Evolutionary conservation across 2,113 vertebrate genomes (phyloP), one percentile per base, ranked within the genome.

Genomic region (Myodes glareolus): DNA sequence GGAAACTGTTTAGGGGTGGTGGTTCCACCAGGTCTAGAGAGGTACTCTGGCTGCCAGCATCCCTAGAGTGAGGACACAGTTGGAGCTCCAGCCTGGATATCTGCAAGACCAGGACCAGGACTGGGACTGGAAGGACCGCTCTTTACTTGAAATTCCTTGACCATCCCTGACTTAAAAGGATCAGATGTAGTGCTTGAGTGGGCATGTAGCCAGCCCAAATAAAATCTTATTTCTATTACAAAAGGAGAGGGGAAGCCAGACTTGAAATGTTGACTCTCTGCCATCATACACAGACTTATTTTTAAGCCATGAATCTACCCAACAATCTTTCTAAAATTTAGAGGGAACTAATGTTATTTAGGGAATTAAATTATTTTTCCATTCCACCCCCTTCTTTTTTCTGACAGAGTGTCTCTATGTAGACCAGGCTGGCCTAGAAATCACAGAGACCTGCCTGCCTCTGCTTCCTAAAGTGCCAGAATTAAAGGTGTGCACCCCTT

Each of bases 261-360:
- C 91, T 90, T 45, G 45, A 50, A 94, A 92, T 90, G 63, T 36
- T 91, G 82, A 97, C 42, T 94, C 8, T 94, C 68, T 94, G 76
- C 89, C 85, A 80, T 85, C 36, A 91, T 65, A 87, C 77, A 72
- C 13, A 63, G 70, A 72, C 93, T 85, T 80, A 76, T 90, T 97
- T 97, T 95, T 85, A 97, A 94, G 42, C 55, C 63, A 47, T 96
- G 84, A 65, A 80, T 94, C 85, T 95, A 31, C 23, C 27, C 91
- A 88, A 63, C 27, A 31, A 47, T 65, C 63, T 70, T 90, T 55
- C 33, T 63, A 93, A 78, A 95, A 70, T 95, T 95, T 91, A 80
- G 87, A 91, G 52, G 36, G 50, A 96, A 80, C 1, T 61, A 1
- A 72, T 88, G 68, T 88, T 82, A 90, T 90, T 25, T 94, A 45